phyloP scores from a whole-genome alignment of 2,888 invertebrate species.

The Dione juno region DNA sequence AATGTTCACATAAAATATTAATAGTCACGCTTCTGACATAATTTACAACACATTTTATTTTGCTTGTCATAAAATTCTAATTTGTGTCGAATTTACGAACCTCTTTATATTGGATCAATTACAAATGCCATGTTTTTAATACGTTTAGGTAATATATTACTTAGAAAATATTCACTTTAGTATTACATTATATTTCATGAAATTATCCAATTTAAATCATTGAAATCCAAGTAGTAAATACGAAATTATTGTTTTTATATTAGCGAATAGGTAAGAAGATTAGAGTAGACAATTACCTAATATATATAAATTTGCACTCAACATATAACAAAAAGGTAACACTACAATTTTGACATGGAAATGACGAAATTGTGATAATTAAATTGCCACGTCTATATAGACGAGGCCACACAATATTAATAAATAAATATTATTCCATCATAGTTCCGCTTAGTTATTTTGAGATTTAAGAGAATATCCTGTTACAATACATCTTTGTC shows the following conservation, averaged over 20 bases:
- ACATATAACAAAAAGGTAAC: constrained; percentile 18
- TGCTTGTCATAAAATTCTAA: constrained; percentile 25
- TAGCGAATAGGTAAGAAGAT: constrained; percentile 3
- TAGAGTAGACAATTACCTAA: constrained; percentile 2
- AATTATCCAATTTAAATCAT: neutral
- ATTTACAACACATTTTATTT: constrained; percentile 29
- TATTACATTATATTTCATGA: neutral
- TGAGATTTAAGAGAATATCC: neutral
- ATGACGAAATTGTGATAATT: constrained; percentile 66
- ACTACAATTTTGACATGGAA: constrained; percentile 51
- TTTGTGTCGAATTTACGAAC: constrained; percentile 13
- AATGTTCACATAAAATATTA: constrained; percentile 1
- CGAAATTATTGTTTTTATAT: neutral
- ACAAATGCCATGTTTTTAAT: neutral
- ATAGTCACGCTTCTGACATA: neutral
- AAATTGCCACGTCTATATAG: constrained; percentile 60
- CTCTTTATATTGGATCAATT: neutral
- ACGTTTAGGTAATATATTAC: neutral
- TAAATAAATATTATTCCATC: constrained; percentile 64
- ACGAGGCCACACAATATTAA: constrained; percentile 62
- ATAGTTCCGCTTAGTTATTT: constrained; percentile 60
- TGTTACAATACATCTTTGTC: neutral
- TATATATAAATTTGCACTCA: constrained; percentile 18
- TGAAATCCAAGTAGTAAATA: neutral
- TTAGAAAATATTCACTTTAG: neutral